Base-by-base conservation (phyloP, 35 echinoderm and acorn worm genomes). In the Stichopus chloronotus region DNA sequence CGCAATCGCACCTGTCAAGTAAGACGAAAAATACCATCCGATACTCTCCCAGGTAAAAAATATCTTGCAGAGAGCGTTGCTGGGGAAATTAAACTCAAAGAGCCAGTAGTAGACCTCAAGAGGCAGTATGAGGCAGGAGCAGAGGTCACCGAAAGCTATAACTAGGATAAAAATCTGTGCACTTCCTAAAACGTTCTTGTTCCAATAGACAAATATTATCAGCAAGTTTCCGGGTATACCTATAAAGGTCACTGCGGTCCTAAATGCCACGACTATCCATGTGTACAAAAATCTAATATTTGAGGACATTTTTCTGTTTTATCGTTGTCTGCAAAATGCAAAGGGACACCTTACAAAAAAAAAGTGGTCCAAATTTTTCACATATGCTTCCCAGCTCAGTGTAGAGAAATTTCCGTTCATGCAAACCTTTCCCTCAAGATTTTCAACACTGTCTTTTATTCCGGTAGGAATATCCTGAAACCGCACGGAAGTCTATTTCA, bases 151-250 rank as follows among this genome's bases (percentile, higher is more conserved):
- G 17, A 90, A 11, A 6, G 87, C 87, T 12, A 90, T 30, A 19
- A 61, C 61, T 52, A 20, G 5, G 52, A 90, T 90, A 55, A 90
- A 90, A 22, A 90, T 25, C 24, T 90, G 87, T 19, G 61, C 87
- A 11, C 87, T 90, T 58, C 61, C 87, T 25, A 90, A 76, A 16
- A 30, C 23, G 25, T 58, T 22, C 72, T 90, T 72, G 17, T 90
- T 76, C 87, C 68, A 72, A 61, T 90, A 90, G 4, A 90, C 87
- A 9, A 22, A 8, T 9, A 90, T 17, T 72, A 76, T 90, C 16
- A 90, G 24, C 19, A 69, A 69, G 53, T 90, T 90, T 10, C 87
- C 87, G 5, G 60, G 87, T 5, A 90, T 90, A 5, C 87, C 87
- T 16, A 55, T 24, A 9, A 17, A 59, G 5, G n/a, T 87, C 16